phyloP scores from a whole-genome alignment of 2,113 vertebrate genomes.

The Rhinolophus sinicus region DNA sequence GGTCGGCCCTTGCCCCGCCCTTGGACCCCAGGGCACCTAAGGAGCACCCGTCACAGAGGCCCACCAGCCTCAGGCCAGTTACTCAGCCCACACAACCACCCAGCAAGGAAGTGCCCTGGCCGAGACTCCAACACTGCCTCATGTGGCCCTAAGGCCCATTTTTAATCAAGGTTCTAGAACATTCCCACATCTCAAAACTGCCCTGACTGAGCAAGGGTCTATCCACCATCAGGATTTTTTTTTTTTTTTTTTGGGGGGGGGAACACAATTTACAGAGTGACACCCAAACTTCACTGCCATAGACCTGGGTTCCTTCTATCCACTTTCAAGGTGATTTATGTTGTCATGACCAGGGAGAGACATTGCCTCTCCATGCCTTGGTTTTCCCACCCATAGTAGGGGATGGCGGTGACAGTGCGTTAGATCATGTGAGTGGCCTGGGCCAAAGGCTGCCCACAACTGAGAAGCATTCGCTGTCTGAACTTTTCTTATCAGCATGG shows the following conservation, averaged over 20 bases:
- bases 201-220: rapidly evolving
- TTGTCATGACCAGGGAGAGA: rapidly evolving
- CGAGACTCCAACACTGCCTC: neutral
- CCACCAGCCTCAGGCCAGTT: rapidly evolving
- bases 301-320: neutral
- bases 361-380: neutral
- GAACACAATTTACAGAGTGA: too few species aligned
- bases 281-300: rapidly evolving
- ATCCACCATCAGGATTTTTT: neutral
- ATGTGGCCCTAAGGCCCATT: neutral
- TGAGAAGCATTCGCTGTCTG: neutral
- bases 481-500: neutral
- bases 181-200: neutral
- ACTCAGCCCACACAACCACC: rapidly evolving
- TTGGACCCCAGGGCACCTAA: rapidly evolving
- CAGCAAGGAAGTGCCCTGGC: neutral
- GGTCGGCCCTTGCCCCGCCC: rapidly evolving
- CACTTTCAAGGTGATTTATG: too few species aligned
- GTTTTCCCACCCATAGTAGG: neutral
- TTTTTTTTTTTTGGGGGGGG: neutral
- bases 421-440: neutral
- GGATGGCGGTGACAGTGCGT: too few species aligned
- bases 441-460: neutral
- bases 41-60: neutral
- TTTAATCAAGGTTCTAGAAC: neutral